These are phyloP conservation scores for Hipposideros armiger DNA, from an alignment of 2,113 vertebrate genomes.

Conservation along the genomic window DNA sequence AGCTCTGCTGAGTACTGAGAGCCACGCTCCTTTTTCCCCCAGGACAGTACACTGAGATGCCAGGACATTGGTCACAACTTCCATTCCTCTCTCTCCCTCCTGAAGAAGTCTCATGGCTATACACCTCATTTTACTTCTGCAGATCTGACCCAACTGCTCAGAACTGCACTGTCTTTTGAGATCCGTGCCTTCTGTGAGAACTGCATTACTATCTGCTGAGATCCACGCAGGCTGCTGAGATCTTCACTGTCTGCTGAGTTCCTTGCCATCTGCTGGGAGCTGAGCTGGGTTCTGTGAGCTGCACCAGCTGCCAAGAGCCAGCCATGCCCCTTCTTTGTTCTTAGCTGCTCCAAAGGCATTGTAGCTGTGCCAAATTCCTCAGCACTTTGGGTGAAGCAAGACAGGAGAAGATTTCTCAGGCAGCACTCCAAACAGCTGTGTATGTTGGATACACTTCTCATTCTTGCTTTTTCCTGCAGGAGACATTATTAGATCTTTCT, in stretches of 20 bases:
- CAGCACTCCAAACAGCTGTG: constrained; percentile 6
- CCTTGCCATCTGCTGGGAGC: background rate
- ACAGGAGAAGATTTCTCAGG: background rate
- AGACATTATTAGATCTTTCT: background rate
- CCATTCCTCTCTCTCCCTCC: background rate
- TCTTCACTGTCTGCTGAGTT: background rate
- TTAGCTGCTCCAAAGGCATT: background rate
- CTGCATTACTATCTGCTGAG: background rate
- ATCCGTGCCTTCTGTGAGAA: background rate
- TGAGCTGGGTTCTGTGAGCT: background rate
- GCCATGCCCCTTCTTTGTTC: background rate
- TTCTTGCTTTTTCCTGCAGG: background rate
- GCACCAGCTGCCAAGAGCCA: background rate
- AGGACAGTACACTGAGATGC: background rate
- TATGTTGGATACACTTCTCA: background rate
- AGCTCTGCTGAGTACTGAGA: background rate
- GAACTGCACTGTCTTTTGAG: background rate
- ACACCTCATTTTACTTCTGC: background rate
- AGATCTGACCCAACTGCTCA: background rate
- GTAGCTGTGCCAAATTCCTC: background rate
- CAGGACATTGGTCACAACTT: background rate
- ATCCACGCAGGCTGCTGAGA: background rate
- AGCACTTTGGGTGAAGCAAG: background rate
- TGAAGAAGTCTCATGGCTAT: background rate
- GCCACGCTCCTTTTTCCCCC: background rate